A percentile compares a stretch with the other conserved stretches of the same genome.
These are phyloP conservation scores for Plectus sambesii DNA, from an alignment of 1,140 invertebrate genomes.

Conservation along the genomic window DNA sequence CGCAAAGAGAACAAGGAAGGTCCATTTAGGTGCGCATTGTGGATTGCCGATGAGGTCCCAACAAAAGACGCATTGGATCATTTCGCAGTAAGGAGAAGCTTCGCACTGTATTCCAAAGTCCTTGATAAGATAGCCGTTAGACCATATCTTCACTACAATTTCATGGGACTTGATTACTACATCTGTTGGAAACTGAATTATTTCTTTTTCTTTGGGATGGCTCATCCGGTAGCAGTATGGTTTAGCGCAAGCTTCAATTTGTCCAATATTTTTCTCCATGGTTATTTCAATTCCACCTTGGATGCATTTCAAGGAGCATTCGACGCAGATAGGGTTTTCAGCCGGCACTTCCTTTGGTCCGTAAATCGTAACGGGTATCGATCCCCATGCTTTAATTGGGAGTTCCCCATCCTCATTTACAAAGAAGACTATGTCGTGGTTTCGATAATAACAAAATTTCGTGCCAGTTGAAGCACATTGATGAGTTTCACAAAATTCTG, in stretches of 20 bases:
- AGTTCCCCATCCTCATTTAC: not conserved
- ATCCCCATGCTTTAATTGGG: not conserved
- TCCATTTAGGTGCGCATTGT: too few species aligned
- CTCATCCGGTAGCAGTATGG: too few species aligned
- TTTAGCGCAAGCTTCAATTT: not conserved
- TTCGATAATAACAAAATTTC: too few species aligned
- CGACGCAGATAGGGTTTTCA: not conserved
- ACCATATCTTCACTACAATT: not conserved
- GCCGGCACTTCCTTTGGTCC: not conserved
- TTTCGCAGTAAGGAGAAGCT: not conserved
- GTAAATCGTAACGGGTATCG: too few species aligned
- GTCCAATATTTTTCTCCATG: not conserved
- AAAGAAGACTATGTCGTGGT: not conserved
- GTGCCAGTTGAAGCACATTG: not conserved
- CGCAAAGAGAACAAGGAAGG: too few species aligned
- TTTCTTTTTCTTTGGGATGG: not conserved
- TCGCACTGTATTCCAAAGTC: too few species aligned
- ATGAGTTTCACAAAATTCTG: not conserved
- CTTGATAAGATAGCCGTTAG: too few species aligned
- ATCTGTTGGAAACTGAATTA: conserved; percentile 1
- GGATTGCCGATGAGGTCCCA: not conserved
- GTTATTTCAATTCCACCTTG: not conserved
- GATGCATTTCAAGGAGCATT: not conserved
- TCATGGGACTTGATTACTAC: conserved; percentile 1
- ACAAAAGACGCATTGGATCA: not conserved